phyloP scores from a whole-genome alignment of 2,797 vertebrate genomes.

The Chaetophractus vellerosus region DNA sequence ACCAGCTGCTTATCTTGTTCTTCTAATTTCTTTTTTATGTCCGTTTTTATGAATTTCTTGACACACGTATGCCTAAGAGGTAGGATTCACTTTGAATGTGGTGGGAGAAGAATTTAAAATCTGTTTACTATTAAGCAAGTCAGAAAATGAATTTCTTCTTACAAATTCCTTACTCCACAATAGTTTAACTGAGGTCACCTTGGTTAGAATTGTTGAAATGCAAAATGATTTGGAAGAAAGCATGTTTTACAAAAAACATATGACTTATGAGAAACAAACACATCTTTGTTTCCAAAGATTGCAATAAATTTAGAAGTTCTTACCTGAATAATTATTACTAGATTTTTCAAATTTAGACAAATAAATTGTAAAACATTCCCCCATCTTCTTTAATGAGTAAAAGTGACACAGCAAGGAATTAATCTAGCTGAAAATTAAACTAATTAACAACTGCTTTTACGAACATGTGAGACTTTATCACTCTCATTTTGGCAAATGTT shows the following conservation, averaged over 20 bases:
- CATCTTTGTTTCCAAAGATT: background rate
- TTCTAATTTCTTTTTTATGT: background rate
- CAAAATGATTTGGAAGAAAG: background rate
- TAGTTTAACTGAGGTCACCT: background rate
- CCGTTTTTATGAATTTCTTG: background rate
- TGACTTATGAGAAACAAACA: background rate
- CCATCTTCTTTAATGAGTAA: background rate
- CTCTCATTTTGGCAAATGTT: background rate
- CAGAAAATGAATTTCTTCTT: background rate
- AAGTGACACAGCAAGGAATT: background rate
- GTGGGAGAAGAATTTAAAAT: background rate
- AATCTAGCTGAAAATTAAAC: slow-evolving; percentile 49
- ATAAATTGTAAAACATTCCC: background rate
- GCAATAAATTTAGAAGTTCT: background rate
- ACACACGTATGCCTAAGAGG: background rate
- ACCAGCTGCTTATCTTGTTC: background rate
- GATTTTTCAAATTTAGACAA: slow-evolving; percentile 13
- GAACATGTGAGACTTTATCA: background rate
- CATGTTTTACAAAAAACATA: background rate
- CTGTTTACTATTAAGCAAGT: background rate
- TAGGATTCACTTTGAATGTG: background rate
- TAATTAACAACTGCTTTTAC: slow-evolving; percentile 13
- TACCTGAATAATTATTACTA: background rate
- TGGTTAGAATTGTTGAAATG: background rate
- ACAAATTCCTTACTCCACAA: background rate